Conservation (phyloP, 1,140 invertebrate genomes). For the Caenorhabditis latens region DNA sequence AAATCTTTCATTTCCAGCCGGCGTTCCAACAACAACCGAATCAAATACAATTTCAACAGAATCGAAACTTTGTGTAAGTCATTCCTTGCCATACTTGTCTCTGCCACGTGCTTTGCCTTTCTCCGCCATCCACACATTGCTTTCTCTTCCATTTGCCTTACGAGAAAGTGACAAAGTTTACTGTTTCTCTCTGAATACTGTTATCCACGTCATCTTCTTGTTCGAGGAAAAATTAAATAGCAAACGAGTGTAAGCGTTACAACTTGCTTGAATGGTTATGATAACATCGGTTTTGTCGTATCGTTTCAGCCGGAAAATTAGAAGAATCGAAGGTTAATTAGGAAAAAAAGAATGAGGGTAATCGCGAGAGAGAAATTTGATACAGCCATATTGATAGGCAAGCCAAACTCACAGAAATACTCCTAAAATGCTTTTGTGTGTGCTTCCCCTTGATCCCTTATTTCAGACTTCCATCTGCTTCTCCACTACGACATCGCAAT, state of each 20-base stretch:
- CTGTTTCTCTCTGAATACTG: background rate
- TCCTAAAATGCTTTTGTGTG: conserved; percentile 1
- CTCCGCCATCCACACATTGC: background rate
- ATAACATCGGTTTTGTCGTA: conserved; percentile 43
- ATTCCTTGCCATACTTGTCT: background rate
- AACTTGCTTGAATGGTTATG: conserved; percentile 34
- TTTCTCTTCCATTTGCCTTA: background rate
- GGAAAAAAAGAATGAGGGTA: background rate
- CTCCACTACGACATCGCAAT: conserved; percentile 17
- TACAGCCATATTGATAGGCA: no score
- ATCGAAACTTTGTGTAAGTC: conserved; percentile 42
- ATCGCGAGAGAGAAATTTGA: background rate
- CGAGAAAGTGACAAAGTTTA: background rate
- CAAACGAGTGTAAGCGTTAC: conserved; percentile 34
- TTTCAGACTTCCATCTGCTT: conserved; percentile 47
- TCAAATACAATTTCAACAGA: conserved; percentile 17
- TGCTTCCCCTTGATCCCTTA: background rate
- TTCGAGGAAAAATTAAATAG: background rate
- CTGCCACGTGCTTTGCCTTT: background rate
- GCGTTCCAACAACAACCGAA: conserved; percentile 9
- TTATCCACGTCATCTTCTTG: background rate
- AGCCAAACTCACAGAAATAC: background rate
- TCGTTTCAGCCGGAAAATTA: conserved; percentile 34
- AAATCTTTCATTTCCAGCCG: background rate
- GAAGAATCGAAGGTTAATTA: background rate